Evolutionary conservation across 1,140 invertebrate genomes (phyloP), one percentile per base, ranked within the genome.

Genomic region (Bombyx mandarina): DNA sequence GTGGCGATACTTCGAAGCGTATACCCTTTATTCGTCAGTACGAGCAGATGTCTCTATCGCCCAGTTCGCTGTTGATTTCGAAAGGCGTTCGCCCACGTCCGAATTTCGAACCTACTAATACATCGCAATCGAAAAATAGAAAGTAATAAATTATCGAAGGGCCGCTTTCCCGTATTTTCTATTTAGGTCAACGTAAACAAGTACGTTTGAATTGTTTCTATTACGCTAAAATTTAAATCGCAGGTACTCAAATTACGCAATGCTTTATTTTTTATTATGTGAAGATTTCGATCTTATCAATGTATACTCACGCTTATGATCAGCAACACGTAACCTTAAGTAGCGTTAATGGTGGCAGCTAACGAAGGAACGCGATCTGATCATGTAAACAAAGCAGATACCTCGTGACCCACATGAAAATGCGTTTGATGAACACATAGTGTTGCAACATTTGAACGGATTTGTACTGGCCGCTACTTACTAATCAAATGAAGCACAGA

Each of bases 121-220:
- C 68, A 73, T 77, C 66, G 72, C 75, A 77, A 80, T 81, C 74
- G 75, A 82, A 83, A 86, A 82, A 83, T 86, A 86, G 82, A 86
- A 86, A 86, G 82, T 79, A 65, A 77, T 68, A 68, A 73, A 78
- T 82, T 78, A 71, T 58, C 70, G 60, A 73, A 83, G 75, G 78
- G 79, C 80, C 73, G 70, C 78, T 81, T 82, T 82, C 77, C 75
- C 72, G 65, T 61, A 18, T 66, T 75, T 67, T 78, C 26, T 35
- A 81, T 73, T 72, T 80, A 60, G 79, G 79, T 82, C 75, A 77
- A 43, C 22, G 49, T 43, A 42, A 12, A 46, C 43, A 56, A 42
- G 8, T 46, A 10, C 8, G 43, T 35, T 47, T 35, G 10, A 7
- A 10, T 55, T 8, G 26, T 35, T 35, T 35, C 26, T 2, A 35